Percentiles rank a stretch among this genome's conserved stretches.
These are phyloP conservation scores for Medauroidea extradentata DNA, from an alignment of 1,140 invertebrate species.

Conservation along the genomic window DNA sequence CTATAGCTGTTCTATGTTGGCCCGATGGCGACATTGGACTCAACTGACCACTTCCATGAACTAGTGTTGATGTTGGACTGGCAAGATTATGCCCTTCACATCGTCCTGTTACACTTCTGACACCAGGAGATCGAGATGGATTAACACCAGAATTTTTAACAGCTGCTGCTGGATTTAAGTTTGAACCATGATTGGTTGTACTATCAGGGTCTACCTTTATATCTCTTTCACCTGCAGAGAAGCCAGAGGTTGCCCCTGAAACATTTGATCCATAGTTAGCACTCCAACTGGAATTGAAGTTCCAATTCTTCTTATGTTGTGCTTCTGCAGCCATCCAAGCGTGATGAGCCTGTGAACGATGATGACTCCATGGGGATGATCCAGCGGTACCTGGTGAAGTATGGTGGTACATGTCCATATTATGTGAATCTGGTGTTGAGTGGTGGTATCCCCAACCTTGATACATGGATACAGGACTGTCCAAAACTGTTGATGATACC, in stretches of 20 bases:
- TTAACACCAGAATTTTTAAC: not conserved
- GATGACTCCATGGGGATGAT: constrained; percentile 4
- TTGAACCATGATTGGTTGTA: constrained; percentile 41
- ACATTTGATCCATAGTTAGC: not conserved
- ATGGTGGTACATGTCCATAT: constrained; percentile 2
- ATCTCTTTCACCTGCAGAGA: constrained; percentile 2
- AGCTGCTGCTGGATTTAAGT: not conserved
- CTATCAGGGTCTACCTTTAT: constrained; percentile 40
- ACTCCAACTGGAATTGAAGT: constrained; percentile 6
- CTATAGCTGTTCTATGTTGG: constrained; percentile 1
- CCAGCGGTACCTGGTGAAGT: not conserved
- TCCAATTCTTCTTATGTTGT: constrained; percentile 7
- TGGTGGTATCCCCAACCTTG: constrained; percentile 42
- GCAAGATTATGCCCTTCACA: no score
- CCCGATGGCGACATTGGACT: constrained; percentile 5
- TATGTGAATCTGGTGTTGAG: constrained; percentile 4
- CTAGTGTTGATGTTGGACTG: not conserved
- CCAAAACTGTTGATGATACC: constrained; percentile 73
- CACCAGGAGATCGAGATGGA: constrained; percentile 3
- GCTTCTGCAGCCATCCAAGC: constrained; percentile 13
- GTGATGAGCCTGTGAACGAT: not conserved
- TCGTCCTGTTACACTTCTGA: no score
- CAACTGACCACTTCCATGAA: constrained; percentile 1
- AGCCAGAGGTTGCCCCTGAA: not conserved
- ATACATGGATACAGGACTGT: constrained; percentile 60